phyloP scores from a whole-genome alignment of 1,140 invertebrate genomes.

The Ectropis grisescens region DNA sequence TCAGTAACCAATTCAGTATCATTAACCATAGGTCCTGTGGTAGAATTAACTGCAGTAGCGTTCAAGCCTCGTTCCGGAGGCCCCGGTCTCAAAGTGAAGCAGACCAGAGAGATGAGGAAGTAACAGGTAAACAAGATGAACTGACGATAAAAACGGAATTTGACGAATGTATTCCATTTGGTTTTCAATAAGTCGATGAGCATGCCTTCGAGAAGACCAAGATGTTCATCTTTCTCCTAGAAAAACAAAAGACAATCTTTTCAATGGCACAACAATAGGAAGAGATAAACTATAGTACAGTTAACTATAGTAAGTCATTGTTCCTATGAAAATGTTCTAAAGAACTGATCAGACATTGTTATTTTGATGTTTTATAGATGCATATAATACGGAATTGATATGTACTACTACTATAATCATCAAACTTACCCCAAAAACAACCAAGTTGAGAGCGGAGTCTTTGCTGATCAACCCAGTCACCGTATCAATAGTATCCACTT shows the following conservation, averaged over 20 bases:
- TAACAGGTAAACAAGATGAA: conserved; percentile 92
- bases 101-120: conserved; percentile 88
- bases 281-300: neutral
- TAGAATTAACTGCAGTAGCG: conserved; percentile 35
- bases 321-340: too few relatives aligned
- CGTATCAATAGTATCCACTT: conserved; percentile 96
- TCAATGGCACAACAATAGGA: neutral
- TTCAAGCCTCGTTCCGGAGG: conserved; percentile 64
- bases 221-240: conserved; percentile 93
- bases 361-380: too few relatives aligned
- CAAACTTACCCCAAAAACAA: conserved; percentile 93
- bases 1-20: conserved; percentile 36
- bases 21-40: conserved; percentile 21
- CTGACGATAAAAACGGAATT: conserved; percentile 93
- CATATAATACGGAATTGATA: too few relatives aligned
- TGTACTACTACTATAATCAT: too few relatives aligned
- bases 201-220: conserved; percentile 96
- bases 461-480: conserved; percentile 93
- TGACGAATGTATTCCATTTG: conserved; percentile 98
- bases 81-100: conserved; percentile 89
- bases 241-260: conserved; percentile 10
- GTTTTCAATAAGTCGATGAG: conserved; percentile 94
- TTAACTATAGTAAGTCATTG: too few relatives aligned
- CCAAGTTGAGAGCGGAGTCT: conserved; percentile 94
- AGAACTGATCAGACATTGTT: too few relatives aligned